phyloP scores from a whole-genome alignment of 2,797 vertebrate genomes.

The Antennarius maculatus region DNA sequence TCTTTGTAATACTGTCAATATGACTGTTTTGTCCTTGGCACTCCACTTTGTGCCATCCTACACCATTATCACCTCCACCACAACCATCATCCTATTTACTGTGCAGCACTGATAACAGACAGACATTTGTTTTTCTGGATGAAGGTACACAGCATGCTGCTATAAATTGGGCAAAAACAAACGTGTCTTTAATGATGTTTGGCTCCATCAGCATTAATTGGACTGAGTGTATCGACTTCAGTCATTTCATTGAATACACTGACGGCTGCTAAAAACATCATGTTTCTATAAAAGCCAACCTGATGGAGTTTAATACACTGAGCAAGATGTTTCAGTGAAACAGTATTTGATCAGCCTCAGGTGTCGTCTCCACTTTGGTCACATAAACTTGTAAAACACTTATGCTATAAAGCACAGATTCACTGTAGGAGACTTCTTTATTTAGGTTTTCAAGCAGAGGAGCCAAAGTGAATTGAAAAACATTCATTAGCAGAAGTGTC shows the following conservation, averaged over 20 bases:
- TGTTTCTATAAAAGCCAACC: neutral
- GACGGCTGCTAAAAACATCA: neutral
- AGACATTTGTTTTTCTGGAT: conserved; percentile 33
- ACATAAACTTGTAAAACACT: conserved; percentile 1
- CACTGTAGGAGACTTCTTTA: neutral
- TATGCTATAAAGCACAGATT: neutral
- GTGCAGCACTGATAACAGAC: conserved; percentile 48
- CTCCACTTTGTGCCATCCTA: conserved; percentile 10
- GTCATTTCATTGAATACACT: conserved; percentile 8
- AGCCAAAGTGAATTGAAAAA: neutral
- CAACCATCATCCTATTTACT: conserved; percentile 33
- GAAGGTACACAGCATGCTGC: conserved; percentile 33
- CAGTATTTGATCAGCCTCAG: neutral
- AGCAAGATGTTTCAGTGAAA: neutral
- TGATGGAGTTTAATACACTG: neutral
- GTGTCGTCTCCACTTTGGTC: neutral
- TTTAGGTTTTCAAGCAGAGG: neutral
- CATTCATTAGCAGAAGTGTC: no score
- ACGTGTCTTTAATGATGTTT: conserved; percentile 30
- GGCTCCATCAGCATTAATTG: conserved; percentile 28
- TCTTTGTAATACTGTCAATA: conserved; percentile 10
- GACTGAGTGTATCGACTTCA: conserved; percentile 22
- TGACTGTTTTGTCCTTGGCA: conserved; percentile 21
- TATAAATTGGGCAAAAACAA: conserved; percentile 27
- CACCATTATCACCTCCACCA: conserved; percentile 39